Evolutionary conservation across 2,113 vertebrate species (phyloP), one percentile per base, ranked within the genome.

Genomic region (western clawed frog (Xenopus tropicalis)): DNA sequence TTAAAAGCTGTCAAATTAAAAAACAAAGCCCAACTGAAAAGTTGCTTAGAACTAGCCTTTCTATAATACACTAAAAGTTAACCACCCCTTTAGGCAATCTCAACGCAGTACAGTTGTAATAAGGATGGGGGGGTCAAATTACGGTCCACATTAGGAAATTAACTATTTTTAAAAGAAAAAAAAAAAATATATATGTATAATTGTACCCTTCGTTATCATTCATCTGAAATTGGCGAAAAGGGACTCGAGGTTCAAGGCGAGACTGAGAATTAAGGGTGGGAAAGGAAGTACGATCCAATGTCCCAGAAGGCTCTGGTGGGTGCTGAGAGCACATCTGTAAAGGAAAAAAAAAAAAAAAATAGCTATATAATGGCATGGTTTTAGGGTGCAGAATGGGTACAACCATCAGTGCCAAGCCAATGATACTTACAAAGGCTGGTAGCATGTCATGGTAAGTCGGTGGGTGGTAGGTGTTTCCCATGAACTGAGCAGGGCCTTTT

Each of bases 361-460:
- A 42, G 11, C 6, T 29, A 29, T 29, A 29, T 29, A 29, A 3
- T 3, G 25, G 25, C 6, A 29, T 3, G 6, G 10, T 37, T 8
- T 37, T 37, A 37, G 6, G 29, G 5, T 1, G 10, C 29, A 37
- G 10, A 4, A 37, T 7, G 1, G 29, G 6, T 37, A 37, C 3
- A 37, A 9, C 10, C 29, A 2, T 37, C 5, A 3, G 51, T 12
- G 10, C 29, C 10, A 37, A 37, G 29, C 29, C 29, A 37, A 44
- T 17, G 4, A 59, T 70, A 94, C 96, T 94, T 84, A 99, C 96
- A 87, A 99, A 99, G 78, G 97, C 96, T 77, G 97, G 97, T 62
- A 99, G 90, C 97, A 99, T 98, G 84, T 99, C 97, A 62, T 98
- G 97, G 90, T 98, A 99, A 0, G 93, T 94, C 74, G 90, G 94